Conservation (phyloP, 2,888 invertebrate species). For the Plagodis dolabraria region DNA sequence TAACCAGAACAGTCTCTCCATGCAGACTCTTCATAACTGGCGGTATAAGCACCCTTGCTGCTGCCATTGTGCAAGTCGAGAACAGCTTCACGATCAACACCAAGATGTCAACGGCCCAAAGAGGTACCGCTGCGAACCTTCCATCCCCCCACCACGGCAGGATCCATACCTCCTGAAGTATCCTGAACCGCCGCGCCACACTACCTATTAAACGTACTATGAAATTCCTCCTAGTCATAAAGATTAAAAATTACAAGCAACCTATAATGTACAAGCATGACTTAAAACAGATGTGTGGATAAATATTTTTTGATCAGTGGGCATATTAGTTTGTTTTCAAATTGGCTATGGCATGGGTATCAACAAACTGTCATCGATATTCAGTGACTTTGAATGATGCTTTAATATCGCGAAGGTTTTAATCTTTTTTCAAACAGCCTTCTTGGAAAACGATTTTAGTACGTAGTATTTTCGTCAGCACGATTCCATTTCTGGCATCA, state of each 20-base stretch:
- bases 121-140: slow-evolving; percentile 61
- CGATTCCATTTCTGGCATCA: too few species aligned
- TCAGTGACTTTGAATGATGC: neutral
- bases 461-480: too few species aligned
- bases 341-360: slow-evolving; percentile 16
- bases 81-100: slow-evolving; percentile 70
- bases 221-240: slow-evolving; percentile 71
- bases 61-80: slow-evolving; percentile 64
- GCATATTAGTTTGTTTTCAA: slow-evolving; percentile 1
- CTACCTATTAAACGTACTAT: slow-evolving; percentile 61
- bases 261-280: slow-evolving; percentile 26
- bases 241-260: slow-evolving; percentile 52
- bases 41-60: slow-evolving; percentile 62
- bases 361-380: neutral
- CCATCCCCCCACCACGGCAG: slow-evolving; percentile 77
- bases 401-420: neutral
- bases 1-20: slow-evolving; percentile 75
- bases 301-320: slow-evolving; percentile 9
- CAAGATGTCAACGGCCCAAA: slow-evolving; percentile 69
- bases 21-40: slow-evolving; percentile 71
- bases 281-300: slow-evolving; percentile 13
- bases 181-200: slow-evolving; percentile 70
- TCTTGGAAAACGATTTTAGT: neutral
- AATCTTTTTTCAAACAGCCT: neutral
- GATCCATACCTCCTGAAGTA: slow-evolving; percentile 73